A percentile compares a stretch with the other conserved stretches of the same genome.
phyloP scores from a whole-genome alignment of 2,797 vertebrate genomes.

The Danio albolineatus region DNA sequence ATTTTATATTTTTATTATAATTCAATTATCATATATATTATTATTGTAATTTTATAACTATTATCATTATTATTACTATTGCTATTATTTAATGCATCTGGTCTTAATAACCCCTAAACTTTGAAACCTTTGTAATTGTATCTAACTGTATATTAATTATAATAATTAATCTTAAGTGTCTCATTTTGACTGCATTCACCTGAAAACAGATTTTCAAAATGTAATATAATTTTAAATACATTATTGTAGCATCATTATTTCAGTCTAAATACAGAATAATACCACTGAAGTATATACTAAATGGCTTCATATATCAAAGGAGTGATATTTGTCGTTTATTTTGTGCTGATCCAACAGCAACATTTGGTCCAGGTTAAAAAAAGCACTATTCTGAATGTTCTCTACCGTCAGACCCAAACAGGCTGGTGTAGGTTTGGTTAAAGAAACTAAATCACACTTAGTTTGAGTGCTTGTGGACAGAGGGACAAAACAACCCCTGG shows the following conservation, averaged over 20 bases:
- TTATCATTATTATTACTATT: too few species aligned
- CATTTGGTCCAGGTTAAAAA: background rate
- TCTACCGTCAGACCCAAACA: conserved; percentile 14
- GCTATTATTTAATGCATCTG: too few species aligned
- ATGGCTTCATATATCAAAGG: background rate
- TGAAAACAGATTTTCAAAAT: background rate
- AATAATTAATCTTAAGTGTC: background rate
- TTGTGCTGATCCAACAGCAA: background rate
- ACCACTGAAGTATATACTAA: conserved; percentile 7
- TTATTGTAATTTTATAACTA: too few species aligned
- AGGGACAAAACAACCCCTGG: conserved; percentile 35
- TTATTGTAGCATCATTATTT: background rate
- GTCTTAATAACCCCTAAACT: too few species aligned
- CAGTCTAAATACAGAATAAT: conserved; percentile 15
- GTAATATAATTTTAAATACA: background rate
- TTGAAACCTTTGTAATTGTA: too few species aligned
- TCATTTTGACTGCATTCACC: background rate
- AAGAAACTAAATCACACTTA: conserved; percentile 10
- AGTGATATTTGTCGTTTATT: background rate
- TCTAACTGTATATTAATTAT: too few species aligned
- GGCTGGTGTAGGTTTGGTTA: conserved; percentile 15
- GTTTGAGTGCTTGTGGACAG: conserved; percentile 40
- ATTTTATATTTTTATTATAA: too few species aligned
- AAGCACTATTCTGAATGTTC: background rate
- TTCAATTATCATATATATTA: too few species aligned